Evolutionary conservation across 2,797 vertebrate species (phyloP), one percentile per base, ranked within the genome.

Genomic region (Micromesistius poutassou): DNA sequence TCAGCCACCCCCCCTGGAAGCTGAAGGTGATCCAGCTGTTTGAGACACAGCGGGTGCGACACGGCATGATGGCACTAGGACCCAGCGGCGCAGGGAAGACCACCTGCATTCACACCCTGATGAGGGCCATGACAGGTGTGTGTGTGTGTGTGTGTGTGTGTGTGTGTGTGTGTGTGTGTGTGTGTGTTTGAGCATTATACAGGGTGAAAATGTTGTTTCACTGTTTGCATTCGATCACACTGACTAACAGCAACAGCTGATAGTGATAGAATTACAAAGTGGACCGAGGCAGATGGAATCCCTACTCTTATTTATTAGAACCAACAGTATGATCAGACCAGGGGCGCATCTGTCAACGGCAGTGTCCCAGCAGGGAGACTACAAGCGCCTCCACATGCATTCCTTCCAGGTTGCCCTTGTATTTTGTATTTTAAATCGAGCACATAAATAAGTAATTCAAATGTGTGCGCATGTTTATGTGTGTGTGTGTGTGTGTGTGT

Each of bases 21-120:
- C 92, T 98, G 81, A 99, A 99, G 90, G 87, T 99, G 84, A 97
- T 98, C 83, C 98, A 99, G 84, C 91, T 99, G 46, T 99, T 94
- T 87, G 98, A 99, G 93, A 98, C 96, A 0, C 97, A 99, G 89
- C 92, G 91, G 80, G 98, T 98, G 72, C 94, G 97, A n/a, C 97
- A 99, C 38, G 97, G 97, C 2, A 94, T 99, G 94, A 99, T 99
- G 98, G 93, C 97, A 0, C 84, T 99, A 68, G 98, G 98, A 36
- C 97, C 98, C 3, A 99, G 98, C 30, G 98, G 98, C 40, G 93
- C 98, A 1, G 98, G 98, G 73, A 98, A 99, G 88, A 97, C 96
- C 19, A 94, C 93, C 1, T 97, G 97, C 76, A 98, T 99, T 81
- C 96, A 97, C 76, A 96, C 94, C 1, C 88, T 99, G 76, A 97